A percentile compares a stretch with the other conserved stretches of the same genome.
Evolutionary conservation across 2,888 invertebrate species (phyloP).

Genomic region (Phasia obesa): DNA sequence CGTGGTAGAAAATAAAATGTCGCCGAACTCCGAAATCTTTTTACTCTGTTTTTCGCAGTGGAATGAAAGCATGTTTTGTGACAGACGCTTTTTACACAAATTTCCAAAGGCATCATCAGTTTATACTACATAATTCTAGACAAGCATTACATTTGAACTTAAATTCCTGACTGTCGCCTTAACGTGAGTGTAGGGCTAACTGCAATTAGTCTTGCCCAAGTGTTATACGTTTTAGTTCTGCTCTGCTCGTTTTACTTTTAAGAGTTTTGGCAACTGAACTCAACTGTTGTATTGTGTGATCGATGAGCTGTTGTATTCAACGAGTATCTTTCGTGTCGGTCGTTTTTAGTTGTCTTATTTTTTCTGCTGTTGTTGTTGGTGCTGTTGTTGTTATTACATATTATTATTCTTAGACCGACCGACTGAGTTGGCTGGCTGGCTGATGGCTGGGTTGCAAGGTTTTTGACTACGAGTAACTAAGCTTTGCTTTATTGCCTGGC

Average conservation of each 20-base stretch:
- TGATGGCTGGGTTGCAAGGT: constrained; percentile 28
- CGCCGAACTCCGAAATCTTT: too few relatives aligned
- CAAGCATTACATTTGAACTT: not conserved
- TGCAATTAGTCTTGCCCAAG: constrained; percentile 48
- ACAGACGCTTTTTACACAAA: too few relatives aligned
- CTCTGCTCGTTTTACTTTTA: constrained; percentile 41
- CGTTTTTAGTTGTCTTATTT: constrained; percentile 62
- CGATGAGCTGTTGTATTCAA: constrained; percentile 73
- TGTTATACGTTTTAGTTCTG: constrained; percentile 33
- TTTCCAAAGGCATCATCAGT: too few relatives aligned
- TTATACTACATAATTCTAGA: too few relatives aligned
- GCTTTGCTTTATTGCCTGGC: constrained; percentile 35
- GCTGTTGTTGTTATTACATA: constrained; percentile 34
- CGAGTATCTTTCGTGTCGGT: constrained; percentile 67
- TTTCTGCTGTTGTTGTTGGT: constrained; percentile 47
- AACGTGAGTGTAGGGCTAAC: constrained; percentile 27
- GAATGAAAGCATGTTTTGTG: too few relatives aligned
- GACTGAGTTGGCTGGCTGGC: constrained; percentile 39
- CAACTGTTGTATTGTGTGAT: constrained; percentile 71
- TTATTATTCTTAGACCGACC: constrained; percentile 59
- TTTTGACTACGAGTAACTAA: constrained; percentile 49
- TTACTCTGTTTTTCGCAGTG: too few relatives aligned
- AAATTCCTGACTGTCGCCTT: not conserved
- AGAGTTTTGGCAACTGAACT: constrained; percentile 63
- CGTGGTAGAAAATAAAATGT: too few relatives aligned